Evolutionary conservation across 2,888 invertebrate genomes (phyloP), one percentile per base, ranked within the genome.

Genomic region (Dicycla oo): DNA sequence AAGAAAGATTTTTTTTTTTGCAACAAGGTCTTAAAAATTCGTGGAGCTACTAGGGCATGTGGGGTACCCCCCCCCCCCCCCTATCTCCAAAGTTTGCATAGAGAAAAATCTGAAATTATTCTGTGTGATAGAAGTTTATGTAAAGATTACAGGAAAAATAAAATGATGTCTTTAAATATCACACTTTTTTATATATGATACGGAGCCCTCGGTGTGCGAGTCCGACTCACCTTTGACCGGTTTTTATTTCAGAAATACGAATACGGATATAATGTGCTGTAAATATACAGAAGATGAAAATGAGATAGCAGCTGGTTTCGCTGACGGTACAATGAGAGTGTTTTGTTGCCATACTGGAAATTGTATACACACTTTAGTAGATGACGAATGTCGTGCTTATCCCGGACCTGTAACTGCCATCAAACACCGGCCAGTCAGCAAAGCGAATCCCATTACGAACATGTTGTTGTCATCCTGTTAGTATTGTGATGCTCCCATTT

Each of bases 261-360:
- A 92, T 79, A 95, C 94, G 80, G 96, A 96, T 43, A 93, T 96
- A 75, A 93, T 97, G 88, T 97, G 97, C 85, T 93, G 97, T 78
- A 96, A 96, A 88, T 97, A 97, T 87, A 97, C 97, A 53, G 97
- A 97, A 89, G 96, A 96, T 80, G 94, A 92, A 61, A 96, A 96
- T 75, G 95, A 96, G 64, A 91, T 97, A 78, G 97, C 97, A 26
- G 96, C 95, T 47, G 97, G 97, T 53, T 96, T 97, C 80, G 92
- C 96, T 3, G 97, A 97, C 87, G 97, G 97, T 18, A 93, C 94
- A 1, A 94, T 97, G 30, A 92, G 96, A 78, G 88, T 97, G 69
- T 97, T 96, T 85, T 95, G 96, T 86, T 94, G 94, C 77, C 93
- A 87, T 72, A 95, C 93, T 23, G 96, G 96, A n/a, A 90, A 93